Evolutionary conservation across 2,113 vertebrate species (phyloP).

Genomic region (Podarcis muralis): DNA sequence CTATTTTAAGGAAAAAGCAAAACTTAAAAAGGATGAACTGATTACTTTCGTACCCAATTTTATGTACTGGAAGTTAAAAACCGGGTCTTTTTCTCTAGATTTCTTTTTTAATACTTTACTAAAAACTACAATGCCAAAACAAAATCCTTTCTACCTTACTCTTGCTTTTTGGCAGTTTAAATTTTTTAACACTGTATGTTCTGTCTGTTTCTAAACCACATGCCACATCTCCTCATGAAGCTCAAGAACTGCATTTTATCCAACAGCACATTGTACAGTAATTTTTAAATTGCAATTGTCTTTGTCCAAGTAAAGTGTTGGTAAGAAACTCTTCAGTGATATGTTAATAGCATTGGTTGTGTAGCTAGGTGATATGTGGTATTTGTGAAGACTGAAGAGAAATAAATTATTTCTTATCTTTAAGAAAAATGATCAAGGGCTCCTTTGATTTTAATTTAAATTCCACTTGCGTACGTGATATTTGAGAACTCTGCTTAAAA

Average conservation of each 20-base stretch:
- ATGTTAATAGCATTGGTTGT: conserved; percentile 85
- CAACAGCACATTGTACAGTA: conserved; percentile 84
- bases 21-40: conserved; percentile 49
- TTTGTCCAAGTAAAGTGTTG: conserved; percentile 89
- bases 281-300: conserved; percentile 83
- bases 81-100: conserved; percentile 78
- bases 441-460: conserved; percentile 70
- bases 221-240: conserved; percentile 68
- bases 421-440: conserved; percentile 62
- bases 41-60: conserved; percentile 74
- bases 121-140: conserved; percentile 76
- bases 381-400: conserved; percentile 88
- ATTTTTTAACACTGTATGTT: conserved; percentile 58
- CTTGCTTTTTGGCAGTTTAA: conserved; percentile 65
- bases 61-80: conserved; percentile 73
- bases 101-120: conserved; percentile 78
- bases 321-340: conserved; percentile 85
- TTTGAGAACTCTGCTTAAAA: conserved; percentile 15
- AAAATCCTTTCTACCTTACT: conserved; percentile 73
- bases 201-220: conserved; percentile 63
- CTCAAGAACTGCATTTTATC: conserved; percentile 65
- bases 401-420: conserved; percentile 93
- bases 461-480: conserved; percentile 29
- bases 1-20: conserved; percentile 64
- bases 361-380: conserved; percentile 90